Evolutionary conservation across 2,888 invertebrate genomes (phyloP).

Genomic region (Caenorhabditis sp.): DNA sequence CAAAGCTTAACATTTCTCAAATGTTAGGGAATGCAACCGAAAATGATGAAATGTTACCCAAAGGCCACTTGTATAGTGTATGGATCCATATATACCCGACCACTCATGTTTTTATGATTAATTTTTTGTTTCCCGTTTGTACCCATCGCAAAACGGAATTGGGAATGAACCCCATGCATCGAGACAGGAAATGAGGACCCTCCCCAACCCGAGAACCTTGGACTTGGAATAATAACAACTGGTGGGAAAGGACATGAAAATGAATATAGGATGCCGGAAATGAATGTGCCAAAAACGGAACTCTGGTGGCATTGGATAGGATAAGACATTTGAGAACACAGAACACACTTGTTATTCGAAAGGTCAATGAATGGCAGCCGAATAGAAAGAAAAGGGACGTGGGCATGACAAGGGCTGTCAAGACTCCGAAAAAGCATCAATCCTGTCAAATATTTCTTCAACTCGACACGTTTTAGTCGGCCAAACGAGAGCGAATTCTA

Average conservation of each 20-base stretch:
- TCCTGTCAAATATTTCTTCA: slow-evolving; percentile 31
- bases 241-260: background rate
- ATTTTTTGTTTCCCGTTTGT: slow-evolving; percentile 4
- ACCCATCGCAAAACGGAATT: slow-evolving; percentile 7
- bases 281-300: slow-evolving; percentile 18
- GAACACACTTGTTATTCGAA: slow-evolving; percentile 6
- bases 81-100: too few relatives aligned
- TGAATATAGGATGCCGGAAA: slow-evolving; percentile 13
- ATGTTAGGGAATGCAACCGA: too few relatives aligned
- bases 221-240: background rate
- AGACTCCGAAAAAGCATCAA: slow-evolving; percentile 38
- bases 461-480: slow-evolving; percentile 29
- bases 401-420: slow-evolving; percentile 29
- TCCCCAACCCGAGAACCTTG: background rate
- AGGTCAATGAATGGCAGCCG: slow-evolving; percentile 17
- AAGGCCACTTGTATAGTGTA: too few relatives aligned
- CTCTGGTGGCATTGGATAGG: background rate
- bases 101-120: slow-evolving; percentile 1
- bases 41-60: too few relatives aligned
- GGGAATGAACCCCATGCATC: background rate
- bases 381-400: background rate
- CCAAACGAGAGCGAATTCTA: slow-evolving; percentile 39
- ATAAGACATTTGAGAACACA: background rate
- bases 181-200: slow-evolving; percentile 1
- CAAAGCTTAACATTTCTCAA: too few relatives aligned